These are phyloP conservation scores for Camponotus floridanus DNA, from an alignment of 1,140 invertebrate species.

Conservation along the genomic window DNA sequence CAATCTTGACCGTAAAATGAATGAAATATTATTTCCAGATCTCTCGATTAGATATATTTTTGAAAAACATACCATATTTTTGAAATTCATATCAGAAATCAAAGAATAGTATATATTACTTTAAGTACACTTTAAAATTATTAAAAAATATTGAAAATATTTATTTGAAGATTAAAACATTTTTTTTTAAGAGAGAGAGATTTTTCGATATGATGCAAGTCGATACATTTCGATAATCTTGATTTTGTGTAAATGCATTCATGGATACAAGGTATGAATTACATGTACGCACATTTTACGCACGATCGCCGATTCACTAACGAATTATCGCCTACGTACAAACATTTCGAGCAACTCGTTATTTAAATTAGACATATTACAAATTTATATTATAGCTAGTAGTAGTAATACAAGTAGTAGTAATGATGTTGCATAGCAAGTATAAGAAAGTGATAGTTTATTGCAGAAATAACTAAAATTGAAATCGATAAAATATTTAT, in stretches of 20 bases:
- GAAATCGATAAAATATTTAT: not conserved
- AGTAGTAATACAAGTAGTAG: conserved; percentile 18
- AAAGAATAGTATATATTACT: not conserved
- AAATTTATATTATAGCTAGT: conserved; percentile 58
- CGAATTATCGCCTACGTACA: conserved; percentile 64
- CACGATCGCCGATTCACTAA: conserved; percentile 13
- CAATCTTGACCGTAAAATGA: not conserved
- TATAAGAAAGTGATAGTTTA: not conserved
- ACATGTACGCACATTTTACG: not conserved
- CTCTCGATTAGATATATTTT: not conserved
- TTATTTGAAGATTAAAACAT: conserved; percentile 17
- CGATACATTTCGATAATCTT: conserved; percentile 44
- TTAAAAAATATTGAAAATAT: not conserved
- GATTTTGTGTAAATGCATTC: conserved; percentile 29
- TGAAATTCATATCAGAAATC: conserved; percentile 15
- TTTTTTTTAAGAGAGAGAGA: not conserved
- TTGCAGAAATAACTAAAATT: conserved; percentile 1
- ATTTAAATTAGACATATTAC: conserved; percentile 71
- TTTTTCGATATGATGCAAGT: not conserved
- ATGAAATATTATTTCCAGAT: not conserved
- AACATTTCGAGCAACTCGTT: conserved; percentile 70
- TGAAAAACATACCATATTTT: not conserved
- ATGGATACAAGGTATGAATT: not conserved
- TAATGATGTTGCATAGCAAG: not conserved
- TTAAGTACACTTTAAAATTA: not conserved